Conservation (phyloP, 2,113 vertebrate species). For the Eira barbara region DNA sequence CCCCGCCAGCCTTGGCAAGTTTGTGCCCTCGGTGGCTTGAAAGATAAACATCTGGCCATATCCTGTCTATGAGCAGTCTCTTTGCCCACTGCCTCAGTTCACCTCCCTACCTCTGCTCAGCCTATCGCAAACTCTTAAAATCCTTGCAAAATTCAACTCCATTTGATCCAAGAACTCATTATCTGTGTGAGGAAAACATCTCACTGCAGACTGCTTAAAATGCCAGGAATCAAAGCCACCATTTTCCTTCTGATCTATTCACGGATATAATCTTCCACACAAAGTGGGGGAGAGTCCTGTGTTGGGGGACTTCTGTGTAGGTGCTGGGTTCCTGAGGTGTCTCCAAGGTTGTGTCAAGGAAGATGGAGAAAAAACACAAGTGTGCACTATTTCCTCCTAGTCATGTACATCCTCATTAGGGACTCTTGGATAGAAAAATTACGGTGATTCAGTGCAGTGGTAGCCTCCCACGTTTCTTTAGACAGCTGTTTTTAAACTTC, state of each 20-base stretch:
- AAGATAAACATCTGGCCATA: conserved; percentile 64
- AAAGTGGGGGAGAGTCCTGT: too few species aligned
- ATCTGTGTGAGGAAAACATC: neutral
- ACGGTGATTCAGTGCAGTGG: too few species aligned
- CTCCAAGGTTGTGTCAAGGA: accelerated
- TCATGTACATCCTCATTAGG: accelerated
- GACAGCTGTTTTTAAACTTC: neutral
- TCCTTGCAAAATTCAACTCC: neutral
- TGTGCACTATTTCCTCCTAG: accelerated
- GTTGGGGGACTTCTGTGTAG: accelerated
- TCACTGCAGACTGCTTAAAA: neutral
- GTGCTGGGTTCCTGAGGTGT: neutral
- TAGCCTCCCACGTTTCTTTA: neutral
- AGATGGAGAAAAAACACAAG: neutral
- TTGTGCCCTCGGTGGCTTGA: conserved; percentile 52
- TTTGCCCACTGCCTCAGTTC: conserved; percentile 41
- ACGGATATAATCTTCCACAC: neutral
- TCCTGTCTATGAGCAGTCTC: conserved; percentile 32
- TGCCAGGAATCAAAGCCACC: neutral
- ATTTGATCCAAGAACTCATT: neutral
- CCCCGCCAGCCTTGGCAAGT: neutral
- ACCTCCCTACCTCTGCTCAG: neutral
- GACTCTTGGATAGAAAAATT: neutral
- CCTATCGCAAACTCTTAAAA: neutral
- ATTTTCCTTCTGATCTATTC: neutral